A percentile compares a stretch with the other conserved stretches of the same genome.
These are phyloP conservation scores for Neopipo cinnamomea DNA, from an alignment of 2,113 vertebrate species.

Conservation along the genomic window DNA sequence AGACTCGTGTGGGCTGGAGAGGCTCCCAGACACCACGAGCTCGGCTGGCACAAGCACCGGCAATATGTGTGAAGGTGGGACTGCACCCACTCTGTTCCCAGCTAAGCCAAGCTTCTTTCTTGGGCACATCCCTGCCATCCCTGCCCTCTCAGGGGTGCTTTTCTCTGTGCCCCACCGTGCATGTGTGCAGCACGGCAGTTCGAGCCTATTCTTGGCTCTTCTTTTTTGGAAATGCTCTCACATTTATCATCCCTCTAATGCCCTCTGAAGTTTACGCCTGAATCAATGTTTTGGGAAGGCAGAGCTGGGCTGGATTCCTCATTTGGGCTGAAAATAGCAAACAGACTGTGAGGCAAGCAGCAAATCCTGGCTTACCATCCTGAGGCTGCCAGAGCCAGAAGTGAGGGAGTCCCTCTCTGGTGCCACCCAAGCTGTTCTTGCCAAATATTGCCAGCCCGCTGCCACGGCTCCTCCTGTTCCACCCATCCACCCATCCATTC, in stretches of 20 bases:
- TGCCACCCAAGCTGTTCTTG: conserved; percentile 27
- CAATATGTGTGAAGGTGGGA: accelerated
- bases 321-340: conserved; percentile 24
- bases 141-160: background rate
- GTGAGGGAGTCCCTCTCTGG: conserved; percentile 13
- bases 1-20: background rate
- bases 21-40: background rate
- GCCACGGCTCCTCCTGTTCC: background rate
- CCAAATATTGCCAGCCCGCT: background rate
- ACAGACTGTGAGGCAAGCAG: background rate
- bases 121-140: background rate
- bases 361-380: background rate
- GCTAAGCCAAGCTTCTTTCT: background rate
- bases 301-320: background rate
- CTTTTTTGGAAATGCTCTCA: background rate
- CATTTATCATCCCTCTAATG: background rate
- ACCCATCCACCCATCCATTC: background rate
- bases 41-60: background rate
- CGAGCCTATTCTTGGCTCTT: background rate
- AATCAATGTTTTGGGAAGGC: background rate
- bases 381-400: background rate
- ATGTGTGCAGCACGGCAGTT: background rate
- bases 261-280: background rate
- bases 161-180: background rate
- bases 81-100: accelerated